phyloP scores from a whole-genome alignment of 1,140 invertebrate genomes.

The Phymorhynchus buccinoides region DNA sequence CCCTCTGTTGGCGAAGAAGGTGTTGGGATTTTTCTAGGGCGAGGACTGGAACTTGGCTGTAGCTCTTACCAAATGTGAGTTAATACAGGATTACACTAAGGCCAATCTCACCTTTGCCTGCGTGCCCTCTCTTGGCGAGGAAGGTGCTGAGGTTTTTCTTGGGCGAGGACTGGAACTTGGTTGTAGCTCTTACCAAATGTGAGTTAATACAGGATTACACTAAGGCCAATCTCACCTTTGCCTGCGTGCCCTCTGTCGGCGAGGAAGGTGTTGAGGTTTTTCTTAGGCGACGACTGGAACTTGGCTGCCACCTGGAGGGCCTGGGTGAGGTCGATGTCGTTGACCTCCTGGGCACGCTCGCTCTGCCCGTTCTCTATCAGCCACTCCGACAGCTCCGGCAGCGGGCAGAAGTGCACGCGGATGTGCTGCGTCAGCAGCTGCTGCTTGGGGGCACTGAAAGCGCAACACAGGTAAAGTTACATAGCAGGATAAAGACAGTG shows the following conservation, averaged over 20 bases:
- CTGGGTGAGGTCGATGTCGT: conserved; percentile 61
- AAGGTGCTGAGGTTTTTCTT: conserved; percentile 16
- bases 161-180: conserved; percentile 50
- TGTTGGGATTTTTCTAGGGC: too few relatives aligned
- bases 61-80: too few relatives aligned
- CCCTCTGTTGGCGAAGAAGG: too few relatives aligned
- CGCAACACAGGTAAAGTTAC: neutral
- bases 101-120: neutral
- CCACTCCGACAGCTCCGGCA: conserved; percentile 69
- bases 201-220: too few relatives aligned
- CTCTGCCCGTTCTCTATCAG: conserved; percentile 64
- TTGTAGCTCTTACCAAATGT: too few relatives aligned
- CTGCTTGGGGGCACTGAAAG: conserved; percentile 79
- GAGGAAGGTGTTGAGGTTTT: neutral
- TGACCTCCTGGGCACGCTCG: conserved; percentile 60
- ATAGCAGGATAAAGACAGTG: too few relatives aligned
- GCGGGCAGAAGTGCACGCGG: conserved; percentile 82
- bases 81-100: too few relatives aligned
- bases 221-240: too few relatives aligned
- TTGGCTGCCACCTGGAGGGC: conserved; percentile 63
- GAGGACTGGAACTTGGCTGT: too few relatives aligned
- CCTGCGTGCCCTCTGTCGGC: neutral
- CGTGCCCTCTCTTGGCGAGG: neutral
- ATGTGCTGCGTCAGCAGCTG: conserved; percentile 86
- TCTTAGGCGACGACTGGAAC: conserved; percentile 44